Percentiles rank a stretch among this genome's conserved stretches.
These are phyloP conservation scores for Glyptemys insculpta DNA, from an alignment of 2,797 vertebrate genomes.

Conservation along the genomic window DNA sequence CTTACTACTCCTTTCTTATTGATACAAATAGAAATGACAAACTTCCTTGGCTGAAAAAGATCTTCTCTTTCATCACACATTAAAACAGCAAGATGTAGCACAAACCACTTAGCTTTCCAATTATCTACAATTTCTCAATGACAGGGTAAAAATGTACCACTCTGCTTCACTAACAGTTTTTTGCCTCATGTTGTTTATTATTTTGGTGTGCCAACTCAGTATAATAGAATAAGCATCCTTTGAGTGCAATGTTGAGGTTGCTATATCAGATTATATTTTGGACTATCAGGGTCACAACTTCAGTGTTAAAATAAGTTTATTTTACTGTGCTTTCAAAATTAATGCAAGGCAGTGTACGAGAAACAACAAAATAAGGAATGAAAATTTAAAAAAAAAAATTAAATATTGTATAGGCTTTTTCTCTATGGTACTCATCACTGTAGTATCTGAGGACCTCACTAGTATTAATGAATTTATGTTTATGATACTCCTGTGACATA, in stretches of 20 bases:
- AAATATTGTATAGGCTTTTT: not conserved
- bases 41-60: not conserved
- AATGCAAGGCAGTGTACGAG: not conserved
- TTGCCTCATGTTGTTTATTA: not conserved
- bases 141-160: not conserved
- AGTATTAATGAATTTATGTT: not conserved
- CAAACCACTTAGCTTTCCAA: not conserved
- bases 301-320: not conserved
- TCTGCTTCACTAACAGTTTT: not conserved
- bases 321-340: too few relatives aligned
- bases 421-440: not conserved
- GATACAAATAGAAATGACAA: not conserved
- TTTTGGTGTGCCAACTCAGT: not conserved
- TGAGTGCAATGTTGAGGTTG: not conserved
- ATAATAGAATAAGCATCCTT: not conserved
- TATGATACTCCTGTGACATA: not conserved
- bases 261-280: conserved; percentile 22
- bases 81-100: not conserved
- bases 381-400: not conserved
- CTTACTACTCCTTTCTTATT: not conserved
- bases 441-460: not conserved
- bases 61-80: not conserved
- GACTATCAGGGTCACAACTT: conserved; percentile 19
- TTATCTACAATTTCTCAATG: not conserved
- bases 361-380: not conserved